Evolutionary conservation across 1,140 invertebrate species (phyloP).

Genomic region (Pinna nobilis): DNA sequence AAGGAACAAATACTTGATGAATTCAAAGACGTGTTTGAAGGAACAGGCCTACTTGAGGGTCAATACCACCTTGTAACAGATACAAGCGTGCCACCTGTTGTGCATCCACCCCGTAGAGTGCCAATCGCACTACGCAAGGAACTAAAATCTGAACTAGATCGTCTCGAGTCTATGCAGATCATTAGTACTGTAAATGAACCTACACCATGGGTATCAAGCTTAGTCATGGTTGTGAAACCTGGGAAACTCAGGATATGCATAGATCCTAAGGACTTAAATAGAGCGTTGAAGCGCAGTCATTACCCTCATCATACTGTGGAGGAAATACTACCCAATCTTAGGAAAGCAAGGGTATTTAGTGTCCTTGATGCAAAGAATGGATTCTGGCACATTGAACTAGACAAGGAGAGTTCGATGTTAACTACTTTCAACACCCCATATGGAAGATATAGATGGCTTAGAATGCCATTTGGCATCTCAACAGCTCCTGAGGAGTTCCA

Average conservation of each 20-base stretch:
- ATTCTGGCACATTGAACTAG: constrained; percentile 64
- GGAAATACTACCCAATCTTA: constrained; percentile 29
- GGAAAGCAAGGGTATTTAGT: constrained; percentile 73
- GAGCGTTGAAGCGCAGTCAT: constrained; percentile 3
- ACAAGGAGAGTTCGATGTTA: constrained; percentile 25
- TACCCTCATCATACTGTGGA: background rate
- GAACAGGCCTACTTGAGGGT: background rate
- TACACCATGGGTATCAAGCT: constrained; percentile 75
- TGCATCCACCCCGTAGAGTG: background rate
- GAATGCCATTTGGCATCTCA: constrained; percentile 41
- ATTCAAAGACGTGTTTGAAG: constrained; percentile 12
- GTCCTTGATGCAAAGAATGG: constrained; percentile 75
- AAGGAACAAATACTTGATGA: background rate
- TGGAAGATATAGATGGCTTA: constrained; percentile 38
- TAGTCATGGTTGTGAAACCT: constrained; percentile 74
- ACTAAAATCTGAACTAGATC: background rate
- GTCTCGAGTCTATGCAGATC: background rate
- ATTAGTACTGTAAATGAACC: constrained; percentile 49
- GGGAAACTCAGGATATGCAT: constrained; percentile 36
- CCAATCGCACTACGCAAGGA: background rate
- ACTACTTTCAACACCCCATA: constrained; percentile 44
- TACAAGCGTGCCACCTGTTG: background rate
- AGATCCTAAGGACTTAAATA: constrained; percentile 5
- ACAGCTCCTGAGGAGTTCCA: constrained; percentile 40
- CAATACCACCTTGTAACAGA: background rate